These are phyloP conservation scores for Eurypyga helias DNA, from an alignment of 2,113 vertebrate genomes.

Conservation along the genomic window DNA sequence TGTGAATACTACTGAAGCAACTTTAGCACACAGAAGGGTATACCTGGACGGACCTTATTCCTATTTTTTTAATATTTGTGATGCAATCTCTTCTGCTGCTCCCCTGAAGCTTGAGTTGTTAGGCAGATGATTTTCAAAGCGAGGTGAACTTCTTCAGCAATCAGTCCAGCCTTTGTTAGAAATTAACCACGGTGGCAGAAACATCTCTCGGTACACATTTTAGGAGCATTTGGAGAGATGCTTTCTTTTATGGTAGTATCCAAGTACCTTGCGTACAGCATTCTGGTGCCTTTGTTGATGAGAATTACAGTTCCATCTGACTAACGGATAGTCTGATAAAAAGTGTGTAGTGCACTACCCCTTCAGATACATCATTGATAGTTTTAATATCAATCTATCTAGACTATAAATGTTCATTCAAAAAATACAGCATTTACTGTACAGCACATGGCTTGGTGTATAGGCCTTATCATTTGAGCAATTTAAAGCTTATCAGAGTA, in stretches of 20 bases:
- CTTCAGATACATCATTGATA: neutral
- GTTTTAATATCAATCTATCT: slow-evolving; percentile 21
- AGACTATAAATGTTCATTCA: slow-evolving; percentile 3
- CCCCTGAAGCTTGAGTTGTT: neutral
- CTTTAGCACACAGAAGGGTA: neutral
- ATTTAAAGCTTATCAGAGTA: slow-evolving; percentile 12
- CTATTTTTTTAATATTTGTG: neutral
- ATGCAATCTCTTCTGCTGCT: neutral
- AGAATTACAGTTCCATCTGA: neutral
- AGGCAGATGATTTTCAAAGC: neutral
- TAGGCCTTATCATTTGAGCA: slow-evolving; percentile 8
- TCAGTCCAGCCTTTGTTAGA: neutral
- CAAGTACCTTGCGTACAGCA: neutral
- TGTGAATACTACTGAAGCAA: neutral
- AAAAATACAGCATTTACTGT: slow-evolving; percentile 23
- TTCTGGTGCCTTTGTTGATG: neutral
- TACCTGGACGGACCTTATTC: neutral
- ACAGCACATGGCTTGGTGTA: neutral
- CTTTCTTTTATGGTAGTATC: neutral
- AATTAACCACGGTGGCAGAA: neutral
- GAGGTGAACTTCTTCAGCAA: neutral
- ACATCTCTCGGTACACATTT: neutral
- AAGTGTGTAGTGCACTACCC: neutral
- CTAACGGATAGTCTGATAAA: slow-evolving; percentile 9
- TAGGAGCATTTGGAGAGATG: neutral